Conservation (phyloP, 2,797 vertebrate genomes). For the Sebastes umbrosus region DNA sequence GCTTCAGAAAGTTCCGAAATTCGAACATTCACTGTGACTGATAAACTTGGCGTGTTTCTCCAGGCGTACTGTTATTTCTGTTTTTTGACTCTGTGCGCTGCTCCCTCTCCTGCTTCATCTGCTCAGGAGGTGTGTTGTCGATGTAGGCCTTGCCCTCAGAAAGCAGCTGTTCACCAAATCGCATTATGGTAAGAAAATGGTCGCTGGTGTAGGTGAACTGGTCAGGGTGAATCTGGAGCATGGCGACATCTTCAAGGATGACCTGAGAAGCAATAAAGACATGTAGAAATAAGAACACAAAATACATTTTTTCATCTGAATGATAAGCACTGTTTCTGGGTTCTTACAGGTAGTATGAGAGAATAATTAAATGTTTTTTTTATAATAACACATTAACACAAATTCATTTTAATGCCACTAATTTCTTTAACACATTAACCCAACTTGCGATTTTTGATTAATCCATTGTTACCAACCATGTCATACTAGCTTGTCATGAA, state of each 20-base stretch:
- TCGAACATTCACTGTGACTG: not conserved
- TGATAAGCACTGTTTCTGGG: not conserved
- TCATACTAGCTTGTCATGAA: no score
- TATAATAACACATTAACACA: no score
- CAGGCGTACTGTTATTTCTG: constrained; percentile 87
- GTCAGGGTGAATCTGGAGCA: constrained; percentile 96
- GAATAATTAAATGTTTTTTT: no score
- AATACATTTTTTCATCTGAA: not conserved
- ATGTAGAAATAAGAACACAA: not conserved
- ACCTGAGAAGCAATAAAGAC: constrained; percentile 80
- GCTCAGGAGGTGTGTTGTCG: constrained; percentile 92
- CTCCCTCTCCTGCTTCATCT: constrained; percentile 96
- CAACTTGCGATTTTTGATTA: no score
- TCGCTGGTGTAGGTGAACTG: constrained; percentile 98
- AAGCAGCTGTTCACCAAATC: constrained; percentile 91
- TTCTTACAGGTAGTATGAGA: not conserved
- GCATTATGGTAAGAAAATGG: constrained; percentile 91
- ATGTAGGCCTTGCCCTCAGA: constrained; percentile 93
- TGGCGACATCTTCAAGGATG: constrained; percentile 95
- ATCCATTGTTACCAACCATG: no score
- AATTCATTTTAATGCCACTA: no score
- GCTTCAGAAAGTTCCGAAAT: not conserved
- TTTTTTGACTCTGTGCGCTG: constrained; percentile 91
- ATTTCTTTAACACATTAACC: no score
- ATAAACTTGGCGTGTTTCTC: not conserved